These are phyloP conservation scores for Bubalus kerabau DNA, from an alignment of 2,113 vertebrate genomes.

Conservation along the genomic window DNA sequence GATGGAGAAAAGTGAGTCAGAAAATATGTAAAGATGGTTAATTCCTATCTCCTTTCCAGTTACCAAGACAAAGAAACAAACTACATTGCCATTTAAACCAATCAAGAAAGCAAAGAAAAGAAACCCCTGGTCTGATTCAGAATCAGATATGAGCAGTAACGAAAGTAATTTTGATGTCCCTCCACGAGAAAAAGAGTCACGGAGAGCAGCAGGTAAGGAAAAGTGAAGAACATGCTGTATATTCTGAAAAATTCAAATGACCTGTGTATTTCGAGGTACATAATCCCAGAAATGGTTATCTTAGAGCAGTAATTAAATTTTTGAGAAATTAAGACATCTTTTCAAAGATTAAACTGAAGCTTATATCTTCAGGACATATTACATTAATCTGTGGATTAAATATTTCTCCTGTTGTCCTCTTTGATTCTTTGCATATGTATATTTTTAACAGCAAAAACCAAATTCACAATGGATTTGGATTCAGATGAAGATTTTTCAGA, in stretches of 20 bases:
- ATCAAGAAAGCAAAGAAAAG: constrained; percentile 82
- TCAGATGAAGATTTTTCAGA: constrained; percentile 57
- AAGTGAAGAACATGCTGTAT: neutral
- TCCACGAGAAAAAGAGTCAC: constrained; percentile 75
- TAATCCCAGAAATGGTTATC: neutral
- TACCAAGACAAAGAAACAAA: constrained; percentile 85
- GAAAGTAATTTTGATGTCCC: constrained; percentile 73
- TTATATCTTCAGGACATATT: neutral
- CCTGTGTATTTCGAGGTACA: neutral
- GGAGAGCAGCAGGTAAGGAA: constrained; percentile 79
- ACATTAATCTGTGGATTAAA: neutral
- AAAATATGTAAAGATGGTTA: neutral
- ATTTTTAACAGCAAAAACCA: constrained; percentile 75
- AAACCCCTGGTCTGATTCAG: constrained; percentile 85
- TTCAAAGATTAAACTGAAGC: neutral
- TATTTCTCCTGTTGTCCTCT: neutral
- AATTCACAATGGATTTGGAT: constrained; percentile 69
- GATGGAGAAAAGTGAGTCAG: neutral
- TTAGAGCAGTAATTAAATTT: constrained; percentile 16
- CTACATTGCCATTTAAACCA: constrained; percentile 89
- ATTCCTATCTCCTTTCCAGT: constrained; percentile 33
- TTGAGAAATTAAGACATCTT: constrained; percentile 5
- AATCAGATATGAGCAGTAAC: constrained; percentile 73
- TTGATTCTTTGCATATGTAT: constrained; percentile 24
- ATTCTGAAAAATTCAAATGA: neutral